phyloP scores from a whole-genome alignment of 2,888 invertebrate genomes.

The Cheilosia grossa region DNA sequence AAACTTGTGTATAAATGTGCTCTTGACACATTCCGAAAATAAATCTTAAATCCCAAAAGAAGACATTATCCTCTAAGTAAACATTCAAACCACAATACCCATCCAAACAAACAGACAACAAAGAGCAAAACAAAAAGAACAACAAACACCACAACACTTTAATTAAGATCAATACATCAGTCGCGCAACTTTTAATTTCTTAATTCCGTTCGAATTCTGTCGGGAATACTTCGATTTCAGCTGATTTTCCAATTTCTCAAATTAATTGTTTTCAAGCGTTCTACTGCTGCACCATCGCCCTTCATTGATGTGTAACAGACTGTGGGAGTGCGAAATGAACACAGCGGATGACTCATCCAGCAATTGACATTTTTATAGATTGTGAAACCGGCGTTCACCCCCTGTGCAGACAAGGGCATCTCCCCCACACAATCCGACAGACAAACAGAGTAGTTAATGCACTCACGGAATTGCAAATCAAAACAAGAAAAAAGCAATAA shows the following conservation, averaged over 20 bases:
- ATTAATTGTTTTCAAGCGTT: conserved; percentile 64
- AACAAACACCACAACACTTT: conserved; percentile 40
- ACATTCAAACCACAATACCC: not conserved
- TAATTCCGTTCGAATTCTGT: conserved; percentile 62
- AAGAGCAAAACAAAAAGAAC: not conserved
- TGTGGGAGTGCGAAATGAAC: conserved; percentile 39
- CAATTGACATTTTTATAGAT: conserved; percentile 68
- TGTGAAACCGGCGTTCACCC: conserved; percentile 46
- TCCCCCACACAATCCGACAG: conserved; percentile 31
- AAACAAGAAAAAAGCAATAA: conserved; percentile 56
- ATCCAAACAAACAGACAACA: not conserved
- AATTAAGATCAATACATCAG: conserved; percentile 61
- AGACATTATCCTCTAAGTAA: conserved; percentile 26
- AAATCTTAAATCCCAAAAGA: conserved; percentile 24
- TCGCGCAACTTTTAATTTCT: conserved; percentile 63
- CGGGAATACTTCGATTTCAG: conserved; percentile 51
- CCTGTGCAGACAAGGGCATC: conserved; percentile 4
- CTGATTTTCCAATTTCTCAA: conserved; percentile 72
- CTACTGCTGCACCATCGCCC: conserved; percentile 4
- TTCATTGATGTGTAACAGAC: conserved; percentile 52
- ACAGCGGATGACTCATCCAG: conserved; percentile 57
- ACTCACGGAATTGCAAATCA: conserved; percentile 56
- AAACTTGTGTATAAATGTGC: conserved; percentile 22
- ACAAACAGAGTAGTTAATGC: conserved; percentile 62
- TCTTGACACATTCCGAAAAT: conserved; percentile 51